These are phyloP conservation scores for Eupithecia dodoneata DNA, from an alignment of 2,888 invertebrate genomes.

Conservation along the genomic window DNA sequence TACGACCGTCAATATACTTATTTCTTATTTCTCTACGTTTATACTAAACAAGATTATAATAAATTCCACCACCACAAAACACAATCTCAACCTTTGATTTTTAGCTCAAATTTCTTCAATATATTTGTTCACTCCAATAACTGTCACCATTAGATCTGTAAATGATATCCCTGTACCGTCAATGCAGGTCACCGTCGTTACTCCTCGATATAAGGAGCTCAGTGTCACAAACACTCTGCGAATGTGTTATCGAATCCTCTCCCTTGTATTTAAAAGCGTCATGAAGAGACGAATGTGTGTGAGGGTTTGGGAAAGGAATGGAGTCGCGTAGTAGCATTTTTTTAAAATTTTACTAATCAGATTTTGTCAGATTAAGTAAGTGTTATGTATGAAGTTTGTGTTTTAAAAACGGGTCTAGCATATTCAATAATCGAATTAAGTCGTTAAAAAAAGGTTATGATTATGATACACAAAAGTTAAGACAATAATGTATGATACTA, in stretches of 20 bases:
- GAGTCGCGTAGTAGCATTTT: conserved; percentile 43
- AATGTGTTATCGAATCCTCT: conserved; percentile 64
- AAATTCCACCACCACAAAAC: not conserved
- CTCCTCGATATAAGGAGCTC: conserved; percentile 36
- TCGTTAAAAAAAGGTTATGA: not conserved
- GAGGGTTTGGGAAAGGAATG: conserved; percentile 46
- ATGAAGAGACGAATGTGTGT: conserved; percentile 68
- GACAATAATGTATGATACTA: not conserved
- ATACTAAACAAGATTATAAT: too few relatives aligned
- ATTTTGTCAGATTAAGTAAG: too few relatives aligned
- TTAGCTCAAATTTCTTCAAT: not conserved
- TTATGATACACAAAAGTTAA: not conserved
- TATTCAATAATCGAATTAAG: too few relatives aligned
- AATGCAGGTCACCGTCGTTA: conserved; percentile 31
- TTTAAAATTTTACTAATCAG: not conserved
- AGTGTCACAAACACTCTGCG: conserved; percentile 41
- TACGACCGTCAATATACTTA: too few relatives aligned
- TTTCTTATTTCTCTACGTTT: too few relatives aligned
- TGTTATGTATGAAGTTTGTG: too few relatives aligned
- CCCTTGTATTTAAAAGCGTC: conserved; percentile 74
- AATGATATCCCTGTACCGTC: conserved; percentile 14
- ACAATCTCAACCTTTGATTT: not conserved
- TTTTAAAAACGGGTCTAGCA: too few relatives aligned
- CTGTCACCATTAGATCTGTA: conserved; percentile 17
- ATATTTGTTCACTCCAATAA: not conserved